These are phyloP conservation scores for Nesoenas mayeri DNA, from an alignment of 2,113 vertebrate genomes.

Conservation along the genomic window DNA sequence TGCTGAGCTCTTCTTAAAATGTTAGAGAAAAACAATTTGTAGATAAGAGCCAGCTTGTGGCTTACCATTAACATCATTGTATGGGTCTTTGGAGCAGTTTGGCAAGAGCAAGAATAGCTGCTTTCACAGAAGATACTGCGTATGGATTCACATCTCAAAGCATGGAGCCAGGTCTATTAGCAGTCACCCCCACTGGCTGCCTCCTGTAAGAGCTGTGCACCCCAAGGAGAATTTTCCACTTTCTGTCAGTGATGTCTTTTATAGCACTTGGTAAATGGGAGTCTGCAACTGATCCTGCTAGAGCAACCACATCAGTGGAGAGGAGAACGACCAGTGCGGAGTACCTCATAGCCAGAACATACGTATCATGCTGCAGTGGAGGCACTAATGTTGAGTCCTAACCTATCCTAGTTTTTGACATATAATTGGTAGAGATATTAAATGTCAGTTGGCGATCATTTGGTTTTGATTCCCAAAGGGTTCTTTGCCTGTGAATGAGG, in stretches of 20 bases:
- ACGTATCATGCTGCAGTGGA: background rate
- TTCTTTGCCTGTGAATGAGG: background rate
- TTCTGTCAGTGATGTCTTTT: background rate
- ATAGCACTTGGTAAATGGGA: background rate
- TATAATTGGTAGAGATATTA: background rate
- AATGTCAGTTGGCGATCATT: background rate
- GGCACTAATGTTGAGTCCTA: background rate
- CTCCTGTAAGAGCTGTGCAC: background rate
- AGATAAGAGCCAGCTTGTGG: conserved; percentile 57
- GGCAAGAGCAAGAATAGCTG: conserved; percentile 38
- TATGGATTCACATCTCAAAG: background rate
- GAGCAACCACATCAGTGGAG: background rate
- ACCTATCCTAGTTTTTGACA: background rate
- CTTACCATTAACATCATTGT: conserved; percentile 50
- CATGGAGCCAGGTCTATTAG: background rate
- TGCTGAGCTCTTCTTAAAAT: conserved; percentile 59
- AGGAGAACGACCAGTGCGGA: background rate
- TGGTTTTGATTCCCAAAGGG: background rate
- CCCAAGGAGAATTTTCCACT: background rate
- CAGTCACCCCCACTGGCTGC: background rate
- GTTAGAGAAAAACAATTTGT: conserved; percentile 51
- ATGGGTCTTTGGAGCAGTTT: conserved; percentile 12
- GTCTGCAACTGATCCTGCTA: background rate
- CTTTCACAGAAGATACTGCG: background rate
- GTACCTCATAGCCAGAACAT: background rate